Evolutionary conservation across 2,797 vertebrate species (phyloP), one percentile per base, ranked within the genome.

Genomic region (Tympanoctomys barrerae): DNA sequence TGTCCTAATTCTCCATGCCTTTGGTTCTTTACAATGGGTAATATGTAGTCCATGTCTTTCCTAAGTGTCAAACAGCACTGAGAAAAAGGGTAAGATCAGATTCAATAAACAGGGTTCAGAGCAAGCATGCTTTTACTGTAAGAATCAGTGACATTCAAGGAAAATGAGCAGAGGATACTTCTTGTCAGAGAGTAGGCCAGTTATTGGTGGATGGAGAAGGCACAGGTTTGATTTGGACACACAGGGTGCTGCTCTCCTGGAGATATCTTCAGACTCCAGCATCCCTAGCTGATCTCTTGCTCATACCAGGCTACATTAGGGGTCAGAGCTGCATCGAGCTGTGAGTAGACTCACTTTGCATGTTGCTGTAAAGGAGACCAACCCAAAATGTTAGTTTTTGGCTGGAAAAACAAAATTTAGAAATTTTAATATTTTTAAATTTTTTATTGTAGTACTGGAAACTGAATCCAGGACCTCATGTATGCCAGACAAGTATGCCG

Each of bases 131-230:
- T 95, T 97, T 96, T 89, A 97, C 97, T 94, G 93, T 71, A 80
- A 57, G 66, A 7, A 2, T 71, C 93, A 92, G 87, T 79, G 42
- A 92, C 92, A 96, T 91, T 73, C 86, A 89, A 88, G 95, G 84
- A 96, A 97, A 97, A 96, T 94, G 96, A 97, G 87, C 86, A 97
- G 93, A 95, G 94, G 93, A 93, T 96, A 94, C 95, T 97, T 80
- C 96, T 84, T 64, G 95, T 97, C 91, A 94, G 95, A 97, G 95
- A 96, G 89, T 96, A 97, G 93, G 96, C 87, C 86, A 94, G 93
- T 96, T 96, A 91, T 91, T 97, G 96, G 90, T 84, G 87, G 96
- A 95, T 91, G 85, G 97, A 97, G 96, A 96, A 91, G 96, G 92
- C 90, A 87, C 89, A 84, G 28, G 28, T 85, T 59, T 94, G 95